phyloP scores from a whole-genome alignment of 2,888 invertebrate genomes.

The Halictus ligatus region DNA sequence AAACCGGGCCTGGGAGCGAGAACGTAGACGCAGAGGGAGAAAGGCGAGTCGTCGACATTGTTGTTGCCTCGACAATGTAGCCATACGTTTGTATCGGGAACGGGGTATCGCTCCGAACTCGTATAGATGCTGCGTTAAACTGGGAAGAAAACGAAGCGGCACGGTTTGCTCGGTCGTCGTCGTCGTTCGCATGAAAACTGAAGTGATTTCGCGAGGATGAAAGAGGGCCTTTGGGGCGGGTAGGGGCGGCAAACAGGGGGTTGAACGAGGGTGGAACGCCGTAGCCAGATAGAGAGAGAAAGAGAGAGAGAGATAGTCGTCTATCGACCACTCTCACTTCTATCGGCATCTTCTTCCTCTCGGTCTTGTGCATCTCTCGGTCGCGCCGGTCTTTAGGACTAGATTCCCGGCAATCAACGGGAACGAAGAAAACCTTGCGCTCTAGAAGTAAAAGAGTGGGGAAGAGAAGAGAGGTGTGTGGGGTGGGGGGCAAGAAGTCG shows the following conservation, averaged over 20 bases:
- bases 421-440: background rate
- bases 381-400: slow-evolving; percentile 43
- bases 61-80: slow-evolving; percentile 51
- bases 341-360: slow-evolving; percentile 41
- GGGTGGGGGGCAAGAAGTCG: slow-evolving; percentile 43
- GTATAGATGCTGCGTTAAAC: slow-evolving; percentile 68
- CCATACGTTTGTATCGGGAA: slow-evolving; percentile 54
- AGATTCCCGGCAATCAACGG: slow-evolving; percentile 57
- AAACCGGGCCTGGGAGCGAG: background rate
- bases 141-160: slow-evolving; percentile 65
- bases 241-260: background rate
- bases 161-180: background rate
- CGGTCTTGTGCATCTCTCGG: slow-evolving; percentile 36
- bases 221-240: background rate
- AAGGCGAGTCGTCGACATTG: slow-evolving; percentile 57
- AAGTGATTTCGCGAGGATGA: slow-evolving; percentile 32
- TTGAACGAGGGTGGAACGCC: slow-evolving; percentile 8
- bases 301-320: slow-evolving; percentile 17
- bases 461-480: background rate
- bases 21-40: slow-evolving; percentile 24
- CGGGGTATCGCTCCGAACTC: slow-evolving; percentile 61
- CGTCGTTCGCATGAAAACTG: slow-evolving; percentile 61
- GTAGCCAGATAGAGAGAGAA: slow-evolving; percentile 17
- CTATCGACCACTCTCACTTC: slow-evolving; percentile 63
- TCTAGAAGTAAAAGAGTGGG: background rate